Evolutionary conservation across 2,888 invertebrate genomes (phyloP).

Genomic region (Caradrina kadenii): DNA sequence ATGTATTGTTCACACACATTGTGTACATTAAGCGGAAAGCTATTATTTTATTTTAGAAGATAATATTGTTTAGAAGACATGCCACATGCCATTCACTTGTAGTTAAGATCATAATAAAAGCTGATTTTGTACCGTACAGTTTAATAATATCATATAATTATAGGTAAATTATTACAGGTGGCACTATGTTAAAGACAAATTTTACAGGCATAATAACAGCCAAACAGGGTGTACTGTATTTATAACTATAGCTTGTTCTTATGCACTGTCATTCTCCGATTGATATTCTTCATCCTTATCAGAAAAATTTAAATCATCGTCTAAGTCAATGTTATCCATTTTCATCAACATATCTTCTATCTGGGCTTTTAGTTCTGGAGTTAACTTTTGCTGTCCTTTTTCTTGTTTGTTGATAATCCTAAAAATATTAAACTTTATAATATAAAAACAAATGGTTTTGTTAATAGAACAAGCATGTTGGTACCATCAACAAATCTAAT

Average conservation of each 20-base stretch:
- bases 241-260: not conserved
- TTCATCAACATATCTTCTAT: conserved; percentile 76
- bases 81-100: too few species aligned
- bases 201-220: not conserved
- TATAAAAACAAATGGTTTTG: not conserved
- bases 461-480: not conserved
- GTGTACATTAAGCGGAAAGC: too few species aligned
- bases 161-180: not conserved
- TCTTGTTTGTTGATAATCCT: conserved; percentile 85
- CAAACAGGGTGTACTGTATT: not conserved
- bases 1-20: too few species aligned
- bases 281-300: conserved; percentile 53
- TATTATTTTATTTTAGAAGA: too few species aligned
- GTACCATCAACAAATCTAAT: not conserved
- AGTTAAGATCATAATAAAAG: conserved; percentile 5
- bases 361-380: conserved; percentile 69
- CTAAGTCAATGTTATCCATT: conserved; percentile 75
- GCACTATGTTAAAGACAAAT: not conserved
- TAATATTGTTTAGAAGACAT: too few species aligned
- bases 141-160: not conserved
- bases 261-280: conserved; percentile 36
- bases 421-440: conserved; percentile 36
- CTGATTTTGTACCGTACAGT: not conserved
- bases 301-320: conserved; percentile 69
- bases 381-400: conserved; percentile 79